phyloP scores from a whole-genome alignment of 2,113 vertebrate genomes.

The Laticauda laticaudata region DNA sequence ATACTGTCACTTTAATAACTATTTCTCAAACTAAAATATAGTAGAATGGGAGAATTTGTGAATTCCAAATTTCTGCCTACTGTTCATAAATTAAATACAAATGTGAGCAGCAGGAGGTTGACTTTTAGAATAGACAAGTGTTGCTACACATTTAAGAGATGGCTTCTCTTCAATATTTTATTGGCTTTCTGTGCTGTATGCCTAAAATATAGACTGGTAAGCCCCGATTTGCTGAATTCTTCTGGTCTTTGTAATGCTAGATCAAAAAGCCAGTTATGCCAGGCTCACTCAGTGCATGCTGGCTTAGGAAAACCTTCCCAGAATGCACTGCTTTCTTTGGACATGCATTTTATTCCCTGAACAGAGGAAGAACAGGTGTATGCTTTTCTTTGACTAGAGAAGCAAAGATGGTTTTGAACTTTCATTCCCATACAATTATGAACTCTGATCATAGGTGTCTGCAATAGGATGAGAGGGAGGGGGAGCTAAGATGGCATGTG shows the following conservation, averaged over 20 bases:
- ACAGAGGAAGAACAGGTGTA: not conserved
- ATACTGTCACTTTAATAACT: constrained; percentile 36
- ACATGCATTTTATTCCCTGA: not conserved
- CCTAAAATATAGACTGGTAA: constrained; percentile 36
- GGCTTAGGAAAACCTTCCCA: not conserved
- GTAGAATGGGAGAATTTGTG: constrained; percentile 31
- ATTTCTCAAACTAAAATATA: constrained; percentile 50
- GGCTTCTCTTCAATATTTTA: constrained; percentile 36
- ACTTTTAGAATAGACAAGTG: constrained; percentile 60
- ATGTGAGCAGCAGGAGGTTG: constrained; percentile 58
- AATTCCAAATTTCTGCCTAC: constrained; percentile 55
- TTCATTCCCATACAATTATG: not conserved
- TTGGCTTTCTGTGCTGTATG: constrained; percentile 34
- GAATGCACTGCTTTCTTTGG: not conserved
- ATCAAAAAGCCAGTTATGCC: not conserved
- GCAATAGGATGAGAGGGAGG: not conserved
- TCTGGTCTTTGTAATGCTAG: constrained; percentile 2
- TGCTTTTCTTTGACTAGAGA: not conserved
- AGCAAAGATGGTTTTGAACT: not conserved
- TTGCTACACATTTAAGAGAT: constrained; percentile 53
- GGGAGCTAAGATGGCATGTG: not conserved
- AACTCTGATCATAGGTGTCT: not conserved
- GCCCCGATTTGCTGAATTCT: not conserved
- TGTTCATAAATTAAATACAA: constrained; percentile 64
- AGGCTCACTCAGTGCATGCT: not conserved